Evolutionary conservation across 2,888 invertebrate species (phyloP), one percentile per base, ranked within the genome.

Genomic region (Chaetogeoica ovagalla): DNA sequence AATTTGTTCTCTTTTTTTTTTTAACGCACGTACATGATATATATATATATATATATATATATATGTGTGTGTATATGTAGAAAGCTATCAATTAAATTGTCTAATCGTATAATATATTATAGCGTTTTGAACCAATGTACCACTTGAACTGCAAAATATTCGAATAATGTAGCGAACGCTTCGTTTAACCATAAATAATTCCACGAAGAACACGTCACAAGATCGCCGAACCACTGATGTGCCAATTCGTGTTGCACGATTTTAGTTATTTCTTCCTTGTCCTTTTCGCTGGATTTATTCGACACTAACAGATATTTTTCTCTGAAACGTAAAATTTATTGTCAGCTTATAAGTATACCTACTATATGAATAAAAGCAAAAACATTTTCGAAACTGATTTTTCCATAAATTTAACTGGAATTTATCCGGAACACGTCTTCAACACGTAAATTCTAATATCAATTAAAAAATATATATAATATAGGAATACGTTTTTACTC

Each of bases 161-260:
- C 72, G 11, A 82, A 83, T 57, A 81, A 82, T 23, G 73, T 79
- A 3, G 83, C 83, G 63, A 83, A 82, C 21, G 82, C 82, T 63
- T 83, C 82, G 48, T 82, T 82, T 30, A 83, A 52, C 83, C 83
- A 83, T 11, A 74, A 7, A 62, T 81, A 81, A 82, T 66, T 30
- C 83, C 83, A 83, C 81, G 73, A 82, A 62, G 69, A 13, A 19
- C 82, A 82, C 39, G 97, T 97, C 0, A 97, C 97, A 62, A 97
- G 89, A 86, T 98, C 97, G 8, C 98, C 98, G 87, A 98, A 98
- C 98, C 98, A 98, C 86, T 97, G 96, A 87, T 98, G 97, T 2
- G 96, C 95, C 72, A 98, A 88, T 86, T 98, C 98, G 86, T 98
- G 97, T 0, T 92, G 92, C 30, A 94, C 92, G 0, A 95, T 94